Percentiles rank a stretch among this genome's conserved stretches.
Conservation (phyloP, 1,140 invertebrate species). For the Ectropis grisescens region DNA sequence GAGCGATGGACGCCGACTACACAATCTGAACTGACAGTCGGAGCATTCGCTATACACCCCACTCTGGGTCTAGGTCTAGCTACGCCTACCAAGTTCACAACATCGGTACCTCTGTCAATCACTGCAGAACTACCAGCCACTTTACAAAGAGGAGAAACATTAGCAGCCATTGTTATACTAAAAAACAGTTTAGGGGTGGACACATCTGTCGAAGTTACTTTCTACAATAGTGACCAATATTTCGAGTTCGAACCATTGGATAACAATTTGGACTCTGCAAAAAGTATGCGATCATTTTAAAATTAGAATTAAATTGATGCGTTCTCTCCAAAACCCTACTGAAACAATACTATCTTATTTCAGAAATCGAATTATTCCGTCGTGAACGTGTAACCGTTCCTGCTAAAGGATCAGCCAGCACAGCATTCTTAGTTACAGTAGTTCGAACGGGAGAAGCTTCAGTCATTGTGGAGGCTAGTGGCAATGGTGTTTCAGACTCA, state of each 20-base stretch:
- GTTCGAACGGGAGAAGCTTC: conserved; percentile 39
- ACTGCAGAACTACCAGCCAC: conserved; percentile 86
- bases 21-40: conserved; percentile 93
- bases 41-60: conserved; percentile 92
- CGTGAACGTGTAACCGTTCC: conserved; percentile 40
- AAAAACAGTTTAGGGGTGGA: conserved; percentile 92
- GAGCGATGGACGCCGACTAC: conserved; percentile 83
- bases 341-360: not conserved
- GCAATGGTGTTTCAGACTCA: conserved; percentile 48
- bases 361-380: conserved; percentile 59
- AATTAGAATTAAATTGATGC: not conserved
- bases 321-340: not conserved
- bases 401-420: conserved; percentile 39
- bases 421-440: conserved; percentile 55
- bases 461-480: conserved; percentile 48
- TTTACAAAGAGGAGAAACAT: conserved; percentile 90
- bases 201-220: conserved; percentile 83
- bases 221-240: conserved; percentile 85
- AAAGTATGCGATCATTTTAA: conserved; percentile 38
- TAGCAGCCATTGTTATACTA: conserved; percentile 91
- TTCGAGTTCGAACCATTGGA: conserved; percentile 83
- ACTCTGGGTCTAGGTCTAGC: conserved; percentile 88
- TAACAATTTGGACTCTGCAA: conserved; percentile 64
- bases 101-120: conserved; percentile 75
- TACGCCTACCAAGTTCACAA: conserved; percentile 79